Percentiles rank a stretch among this genome's conserved stretches.
Conservation (phyloP, 2,113 vertebrate species). For the Gallinago media region DNA sequence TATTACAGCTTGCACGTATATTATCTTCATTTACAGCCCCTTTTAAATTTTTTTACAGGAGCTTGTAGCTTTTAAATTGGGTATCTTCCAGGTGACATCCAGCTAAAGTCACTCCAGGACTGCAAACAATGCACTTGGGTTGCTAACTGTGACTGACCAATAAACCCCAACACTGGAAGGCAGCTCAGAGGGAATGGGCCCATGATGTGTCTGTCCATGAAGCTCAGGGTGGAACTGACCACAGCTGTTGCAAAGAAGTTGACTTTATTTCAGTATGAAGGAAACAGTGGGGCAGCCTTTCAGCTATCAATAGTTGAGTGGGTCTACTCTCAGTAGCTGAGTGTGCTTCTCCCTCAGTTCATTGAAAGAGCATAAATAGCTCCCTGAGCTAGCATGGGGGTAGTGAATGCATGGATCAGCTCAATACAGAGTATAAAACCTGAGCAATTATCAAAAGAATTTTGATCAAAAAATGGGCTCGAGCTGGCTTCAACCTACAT, state of each 20-base stretch:
- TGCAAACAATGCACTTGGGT: neutral
- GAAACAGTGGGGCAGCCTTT: neutral
- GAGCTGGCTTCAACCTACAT: neutral
- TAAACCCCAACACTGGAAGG: neutral
- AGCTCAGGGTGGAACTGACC: neutral
- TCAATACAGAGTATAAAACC: neutral
- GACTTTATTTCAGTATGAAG: neutral
- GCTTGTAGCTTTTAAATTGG: neutral
- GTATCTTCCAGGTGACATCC: neutral
- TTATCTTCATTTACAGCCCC: neutral
- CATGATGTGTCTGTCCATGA: accelerated
- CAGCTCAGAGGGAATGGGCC: neutral
- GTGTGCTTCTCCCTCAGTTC: neutral
- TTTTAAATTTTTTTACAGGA: neutral
- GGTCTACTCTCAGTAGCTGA: no score
- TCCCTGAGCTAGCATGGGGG: neutral
- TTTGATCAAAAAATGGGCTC: neutral
- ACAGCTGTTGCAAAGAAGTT: neutral
- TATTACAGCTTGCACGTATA: neutral
- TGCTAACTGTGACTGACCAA: neutral
- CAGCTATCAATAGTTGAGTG: neutral
- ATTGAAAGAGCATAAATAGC: neutral
- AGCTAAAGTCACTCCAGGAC: neutral
- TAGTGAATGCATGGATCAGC: neutral
- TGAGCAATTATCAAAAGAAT: neutral